Percentiles rank a stretch among this genome's conserved stretches.
These are phyloP conservation scores for Antheraea pernyi DNA, from an alignment of 1,140 invertebrate genomes.

Conservation along the genomic window DNA sequence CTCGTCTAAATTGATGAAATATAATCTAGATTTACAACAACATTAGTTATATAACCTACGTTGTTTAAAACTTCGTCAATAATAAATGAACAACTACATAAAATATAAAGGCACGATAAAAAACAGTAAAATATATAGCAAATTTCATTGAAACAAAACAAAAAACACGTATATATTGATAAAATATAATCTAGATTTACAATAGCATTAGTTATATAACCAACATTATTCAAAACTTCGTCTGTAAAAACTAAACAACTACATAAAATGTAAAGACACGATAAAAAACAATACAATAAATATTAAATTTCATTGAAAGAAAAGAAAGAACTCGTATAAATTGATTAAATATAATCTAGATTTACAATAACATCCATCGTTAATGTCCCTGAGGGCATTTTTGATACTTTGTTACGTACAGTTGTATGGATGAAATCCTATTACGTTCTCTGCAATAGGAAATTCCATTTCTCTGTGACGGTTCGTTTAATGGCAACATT, in stretches of 20 bases:
- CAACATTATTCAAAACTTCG: too few relatives aligned
- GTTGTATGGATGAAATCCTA: slow-evolving; percentile 16
- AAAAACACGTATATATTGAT: not conserved
- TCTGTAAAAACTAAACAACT: too few relatives aligned
- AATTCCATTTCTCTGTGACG: slow-evolving; percentile 10
- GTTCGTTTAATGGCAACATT: slow-evolving; percentile 1
- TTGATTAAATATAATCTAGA: not conserved
- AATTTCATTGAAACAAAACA: too few relatives aligned
- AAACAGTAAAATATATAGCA: too few relatives aligned
- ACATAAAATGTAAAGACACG: too few relatives aligned
- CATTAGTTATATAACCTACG: too few relatives aligned
- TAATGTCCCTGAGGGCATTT: slow-evolving; percentile 14
- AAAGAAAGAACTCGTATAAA: not conserved
- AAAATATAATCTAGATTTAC: not conserved
- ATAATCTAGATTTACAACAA: not conserved
- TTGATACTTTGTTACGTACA: slow-evolving; percentile 9
- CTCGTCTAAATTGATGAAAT: not conserved
- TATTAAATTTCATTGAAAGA: too few relatives aligned
- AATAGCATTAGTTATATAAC: too few relatives aligned
- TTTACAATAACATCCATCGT: slow-evolving; percentile 13
- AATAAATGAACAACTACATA: too few relatives aligned
- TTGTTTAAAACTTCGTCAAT: too few relatives aligned
- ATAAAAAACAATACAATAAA: not conserved
- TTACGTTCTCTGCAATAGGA: not conserved
- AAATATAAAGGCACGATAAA: too few relatives aligned